Evolutionary conservation across 2,113 vertebrate species (phyloP), one percentile per base, ranked within the genome.

Genomic region (Pteruthius melanotis): DNA sequence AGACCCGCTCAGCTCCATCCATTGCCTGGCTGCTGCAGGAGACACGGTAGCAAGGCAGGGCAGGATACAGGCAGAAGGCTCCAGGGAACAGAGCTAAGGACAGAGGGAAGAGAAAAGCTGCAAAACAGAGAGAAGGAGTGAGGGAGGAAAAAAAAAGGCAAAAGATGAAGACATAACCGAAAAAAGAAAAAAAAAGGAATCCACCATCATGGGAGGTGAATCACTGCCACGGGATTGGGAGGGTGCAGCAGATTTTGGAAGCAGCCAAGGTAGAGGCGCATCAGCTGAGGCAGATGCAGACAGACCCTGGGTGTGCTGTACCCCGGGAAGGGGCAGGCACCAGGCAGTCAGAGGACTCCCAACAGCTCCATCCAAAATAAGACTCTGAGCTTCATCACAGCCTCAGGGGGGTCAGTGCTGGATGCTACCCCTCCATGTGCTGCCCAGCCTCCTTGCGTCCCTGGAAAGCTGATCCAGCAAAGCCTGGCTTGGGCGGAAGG

Each of bases 381-480:
- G 47, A 60, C 44, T 66, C 10, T 2, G 39, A 61, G 31, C 21
- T 17, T 24, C 47, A n/a, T 14, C 72, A 26, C 0, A 0, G 75
- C 42, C 15, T 20, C 7, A 3, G 1, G 1, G 7, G 16, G 8
- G 8, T 33, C 5, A 10, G 28, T 42, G 66, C 44, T 44, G 69
- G 53, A 61, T 15, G 22, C 19, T 12, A 37, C n/a, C 31, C 31
- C 66, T 9, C 19, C 21, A 44, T 0, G 0, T 8, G 3, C n/a
- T 35, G 47, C 74, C 44, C 49, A 54, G 22, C 33, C 37, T n/a
- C 10, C 49, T 12, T 4, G 0, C 7, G 27, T 52, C 35, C 17
- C 70, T 1, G 13, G 21, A 8, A 30, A 78, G 24, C 27, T 26
- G 37, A 28, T 6, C 27, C 52, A 47, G 15, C 47, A 53, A 26